phyloP scores from a whole-genome alignment of 2,113 vertebrate species.

The Gallinago jamesoni region DNA sequence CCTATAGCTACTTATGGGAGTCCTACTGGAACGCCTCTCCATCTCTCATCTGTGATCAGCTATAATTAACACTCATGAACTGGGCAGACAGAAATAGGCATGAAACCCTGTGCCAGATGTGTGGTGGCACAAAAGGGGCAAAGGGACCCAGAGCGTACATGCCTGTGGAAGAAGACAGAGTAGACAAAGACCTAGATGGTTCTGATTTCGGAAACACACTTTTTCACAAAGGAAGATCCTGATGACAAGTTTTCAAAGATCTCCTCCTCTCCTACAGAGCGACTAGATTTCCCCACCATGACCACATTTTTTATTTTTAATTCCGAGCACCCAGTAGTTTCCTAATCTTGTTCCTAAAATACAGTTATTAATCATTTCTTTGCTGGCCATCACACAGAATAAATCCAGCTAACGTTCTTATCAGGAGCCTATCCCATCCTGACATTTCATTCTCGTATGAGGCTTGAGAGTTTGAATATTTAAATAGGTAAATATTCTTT shows the following conservation, averaged over 20 bases:
- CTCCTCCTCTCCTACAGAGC: background rate
- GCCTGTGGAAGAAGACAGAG: background rate
- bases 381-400: slow-evolving; percentile 23
- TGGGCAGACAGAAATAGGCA: background rate
- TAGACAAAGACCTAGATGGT: background rate
- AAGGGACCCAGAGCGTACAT: background rate
- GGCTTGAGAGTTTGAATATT: slow-evolving; percentile 37
- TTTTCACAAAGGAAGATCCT: background rate
- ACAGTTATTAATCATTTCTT: slow-evolving; percentile 16
- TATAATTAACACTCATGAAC: background rate
- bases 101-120: background rate
- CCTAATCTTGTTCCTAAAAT: background rate
- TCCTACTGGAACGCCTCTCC: background rate
- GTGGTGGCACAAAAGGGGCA: background rate
- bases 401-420: slow-evolving; percentile 18
- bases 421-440: slow-evolving; percentile 21
- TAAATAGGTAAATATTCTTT: slow-evolving; percentile 41
- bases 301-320: background rate
- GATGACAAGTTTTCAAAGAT: background rate
- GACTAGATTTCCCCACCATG: too few species aligned
- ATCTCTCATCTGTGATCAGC: background rate
- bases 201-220: background rate
- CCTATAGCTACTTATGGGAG: background rate
- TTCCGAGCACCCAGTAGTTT: background rate
- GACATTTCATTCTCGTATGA: background rate